Percentiles rank a stretch among this genome's conserved stretches.
phyloP scores from a whole-genome alignment of 1,140 invertebrate genomes.

The Drosophila grimshawi region DNA sequence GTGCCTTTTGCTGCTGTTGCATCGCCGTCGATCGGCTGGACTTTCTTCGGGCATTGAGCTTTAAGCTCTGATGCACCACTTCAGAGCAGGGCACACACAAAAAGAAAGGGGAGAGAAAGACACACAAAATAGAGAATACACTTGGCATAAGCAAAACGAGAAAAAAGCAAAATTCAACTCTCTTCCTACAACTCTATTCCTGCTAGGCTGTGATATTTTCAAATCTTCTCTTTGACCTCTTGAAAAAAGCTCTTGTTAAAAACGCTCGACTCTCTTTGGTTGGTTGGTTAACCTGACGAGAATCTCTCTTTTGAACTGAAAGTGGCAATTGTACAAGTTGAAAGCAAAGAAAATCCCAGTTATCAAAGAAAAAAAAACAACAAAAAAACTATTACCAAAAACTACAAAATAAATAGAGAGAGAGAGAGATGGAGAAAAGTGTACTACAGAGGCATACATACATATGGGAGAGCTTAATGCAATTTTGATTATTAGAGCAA shows the following conservation, averaged over 20 bases:
- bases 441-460: slow-evolving; percentile 25
- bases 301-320: not conserved
- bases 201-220: not conserved
- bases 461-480: slow-evolving; percentile 37
- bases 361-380: not conserved
- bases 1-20: slow-evolving; percentile 37
- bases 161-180: slow-evolving; percentile 12
- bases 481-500: slow-evolving; percentile 18
- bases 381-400: slow-evolving; percentile 47
- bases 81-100: slow-evolving; percentile 3
- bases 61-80: slow-evolving; percentile 16
- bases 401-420: slow-evolving; percentile 50
- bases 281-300: not conserved
- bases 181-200: not conserved
- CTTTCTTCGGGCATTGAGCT: slow-evolving; percentile 31
- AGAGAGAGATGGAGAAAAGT: slow-evolving; percentile 22
- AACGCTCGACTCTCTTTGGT: not conserved
- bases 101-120: slow-evolving; percentile 19
- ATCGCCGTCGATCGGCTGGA: slow-evolving; percentile 33
- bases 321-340: slow-evolving; percentile 47
- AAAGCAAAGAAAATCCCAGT: slow-evolving; percentile 49
- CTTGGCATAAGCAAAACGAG: slow-evolving; percentile 17
- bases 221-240: not conserved
- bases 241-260: slow-evolving; percentile 41
- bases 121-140: slow-evolving; percentile 31